Conservation (phyloP, 2,113 vertebrate genomes). For the Columbina picui region DNA sequence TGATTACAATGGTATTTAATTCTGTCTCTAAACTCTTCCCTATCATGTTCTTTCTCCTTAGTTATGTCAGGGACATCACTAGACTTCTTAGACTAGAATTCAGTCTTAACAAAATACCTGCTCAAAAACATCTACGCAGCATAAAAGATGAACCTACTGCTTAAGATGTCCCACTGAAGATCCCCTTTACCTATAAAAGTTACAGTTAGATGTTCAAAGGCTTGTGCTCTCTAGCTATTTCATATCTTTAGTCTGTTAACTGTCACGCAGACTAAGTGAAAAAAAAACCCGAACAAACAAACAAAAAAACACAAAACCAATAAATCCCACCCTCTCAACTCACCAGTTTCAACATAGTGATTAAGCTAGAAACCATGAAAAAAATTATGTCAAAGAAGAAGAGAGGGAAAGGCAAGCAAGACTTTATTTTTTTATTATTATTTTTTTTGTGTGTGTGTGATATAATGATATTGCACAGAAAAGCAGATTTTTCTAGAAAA, state of each 20-base stretch:
- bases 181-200: not conserved
- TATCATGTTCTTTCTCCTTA: not conserved
- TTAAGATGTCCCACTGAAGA: not conserved
- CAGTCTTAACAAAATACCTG: not conserved
- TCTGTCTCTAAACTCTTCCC: not conserved
- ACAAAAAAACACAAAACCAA: not conserved
- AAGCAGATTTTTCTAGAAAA: not conserved
- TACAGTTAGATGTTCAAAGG: not conserved
- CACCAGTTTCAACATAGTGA: not conserved
- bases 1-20: not conserved
- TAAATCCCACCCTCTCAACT: not conserved
- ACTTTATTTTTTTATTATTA: not conserved
- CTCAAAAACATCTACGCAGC: not conserved
- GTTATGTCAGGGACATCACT: not conserved
- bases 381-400: not conserved
- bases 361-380: not conserved
- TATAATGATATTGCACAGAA: not conserved
- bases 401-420: not conserved
- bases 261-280: not conserved
- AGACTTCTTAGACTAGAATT: not conserved
- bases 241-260: not conserved
- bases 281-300: not conserved
- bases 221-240: not conserved
- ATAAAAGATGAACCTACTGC: not conserved
- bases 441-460: not conserved